Conservation (phyloP, 2,113 vertebrate genomes). For the Stomatorhinus ivindoensis region DNA sequence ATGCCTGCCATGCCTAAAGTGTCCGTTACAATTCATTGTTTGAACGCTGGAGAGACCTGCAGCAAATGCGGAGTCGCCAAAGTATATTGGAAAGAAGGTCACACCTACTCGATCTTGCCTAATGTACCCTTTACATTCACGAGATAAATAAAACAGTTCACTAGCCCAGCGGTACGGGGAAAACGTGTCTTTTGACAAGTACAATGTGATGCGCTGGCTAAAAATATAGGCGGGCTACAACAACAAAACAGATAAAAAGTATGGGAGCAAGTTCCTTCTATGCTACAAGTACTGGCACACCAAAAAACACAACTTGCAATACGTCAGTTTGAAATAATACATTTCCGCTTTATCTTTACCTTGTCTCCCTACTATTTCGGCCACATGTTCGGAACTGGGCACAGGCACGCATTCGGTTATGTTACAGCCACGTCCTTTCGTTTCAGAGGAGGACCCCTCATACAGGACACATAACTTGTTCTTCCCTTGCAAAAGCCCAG, state of each 20-base stretch:
- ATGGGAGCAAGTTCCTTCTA: slow-evolving; percentile 6
- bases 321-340: slow-evolving; percentile 14
- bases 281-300: slow-evolving; percentile 3
- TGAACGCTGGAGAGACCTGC: slow-evolving; percentile 48
- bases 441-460: slow-evolving; percentile 69
- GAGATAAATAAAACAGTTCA: background rate
- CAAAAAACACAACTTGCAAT: background rate
- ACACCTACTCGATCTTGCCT: background rate
- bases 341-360: slow-evolving; percentile 58
- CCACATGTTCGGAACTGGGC: slow-evolving; percentile 95
- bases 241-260: slow-evolving; percentile 44
- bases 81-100: slow-evolving; percentile 33
- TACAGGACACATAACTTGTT: slow-evolving; percentile 87
- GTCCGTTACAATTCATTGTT: slow-evolving; percentile 42
- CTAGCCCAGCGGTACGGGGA: background rate
- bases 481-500: slow-evolving; percentile 65
- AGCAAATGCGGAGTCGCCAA: slow-evolving; percentile 47
- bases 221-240: slow-evolving; percentile 51
- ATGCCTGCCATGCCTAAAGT: slow-evolving; percentile 47
- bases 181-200: slow-evolving; percentile 27
- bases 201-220: slow-evolving; percentile 42
- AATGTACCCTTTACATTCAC: background rate
- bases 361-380: slow-evolving; percentile 88
- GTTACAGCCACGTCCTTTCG: slow-evolving; percentile 86
- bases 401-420: slow-evolving; percentile 91